A percentile compares a stretch with the other conserved stretches of the same genome.
Conservation (phyloP, 2,113 vertebrate species). For the Oreochromis niloticus region DNA sequence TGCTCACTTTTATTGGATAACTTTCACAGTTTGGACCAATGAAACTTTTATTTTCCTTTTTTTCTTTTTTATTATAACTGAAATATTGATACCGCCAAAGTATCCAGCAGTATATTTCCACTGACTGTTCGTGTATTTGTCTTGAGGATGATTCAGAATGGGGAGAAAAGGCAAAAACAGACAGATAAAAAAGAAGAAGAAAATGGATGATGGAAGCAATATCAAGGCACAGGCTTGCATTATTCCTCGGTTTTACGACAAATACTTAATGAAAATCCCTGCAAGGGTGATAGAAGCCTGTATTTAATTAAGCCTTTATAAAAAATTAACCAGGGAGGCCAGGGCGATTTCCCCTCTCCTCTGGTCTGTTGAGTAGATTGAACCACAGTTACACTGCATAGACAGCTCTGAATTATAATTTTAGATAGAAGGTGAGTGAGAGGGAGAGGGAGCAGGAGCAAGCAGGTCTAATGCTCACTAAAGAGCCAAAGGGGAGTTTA, state of each 20-base stretch:
- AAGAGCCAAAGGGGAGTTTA: constrained; percentile 63
- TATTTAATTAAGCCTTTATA: constrained; percentile 79
- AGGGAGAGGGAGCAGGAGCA: background rate
- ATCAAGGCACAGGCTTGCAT: constrained; percentile 58
- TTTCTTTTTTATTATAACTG: constrained; percentile 61
- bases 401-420: constrained; percentile 62
- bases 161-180: constrained; percentile 47
- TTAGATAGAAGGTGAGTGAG: constrained; percentile 39
- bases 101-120: constrained; percentile 60
- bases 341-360: constrained; percentile 55
- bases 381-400: constrained; percentile 48
- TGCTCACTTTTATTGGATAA: constrained; percentile 51
- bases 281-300: constrained; percentile 68
- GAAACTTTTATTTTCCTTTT: constrained; percentile 30
- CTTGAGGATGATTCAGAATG: constrained; percentile 63
- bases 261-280: constrained; percentile 76
- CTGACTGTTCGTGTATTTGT: constrained; percentile 61
- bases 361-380: constrained; percentile 59
- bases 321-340: constrained; percentile 71
- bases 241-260: constrained; percentile 74
- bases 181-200: constrained; percentile 29
- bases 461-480: constrained; percentile 25
- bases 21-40: constrained; percentile 31
- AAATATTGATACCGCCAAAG: constrained; percentile 73
- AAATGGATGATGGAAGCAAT: constrained; percentile 61